Evolutionary conservation across 2,888 invertebrate species (phyloP).

Genomic region (Drosophila prolongata): DNA sequence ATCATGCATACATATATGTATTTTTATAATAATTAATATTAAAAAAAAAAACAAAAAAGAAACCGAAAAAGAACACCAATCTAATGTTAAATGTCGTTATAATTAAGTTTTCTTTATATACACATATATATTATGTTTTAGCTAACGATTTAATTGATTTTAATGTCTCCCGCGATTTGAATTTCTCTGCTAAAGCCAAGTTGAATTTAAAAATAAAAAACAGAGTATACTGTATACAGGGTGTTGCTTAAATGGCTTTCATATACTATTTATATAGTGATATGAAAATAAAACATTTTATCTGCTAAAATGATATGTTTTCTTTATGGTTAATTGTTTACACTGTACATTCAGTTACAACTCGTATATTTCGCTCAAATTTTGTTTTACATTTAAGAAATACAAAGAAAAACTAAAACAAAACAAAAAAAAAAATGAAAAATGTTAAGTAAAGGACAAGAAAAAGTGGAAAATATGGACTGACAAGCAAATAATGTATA

Average conservation of each 20-base stretch:
- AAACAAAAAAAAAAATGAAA: slow-evolving; percentile 22
- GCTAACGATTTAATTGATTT: slow-evolving; percentile 61
- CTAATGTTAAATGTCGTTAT: slow-evolving; percentile 77
- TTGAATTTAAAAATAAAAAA: slow-evolving; percentile 43
- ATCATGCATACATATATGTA: slow-evolving; percentile 64
- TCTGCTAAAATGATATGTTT: slow-evolving; percentile 44
- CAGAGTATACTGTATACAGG: slow-evolving; percentile 63
- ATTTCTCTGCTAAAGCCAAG: slow-evolving; percentile 50
- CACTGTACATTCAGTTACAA: slow-evolving; percentile 62
- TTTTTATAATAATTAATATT: slow-evolving; percentile 66
- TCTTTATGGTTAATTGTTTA: slow-evolving; percentile 56
- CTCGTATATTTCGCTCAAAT: slow-evolving; percentile 73
- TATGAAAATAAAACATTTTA: slow-evolving; percentile 36
- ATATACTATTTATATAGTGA: slow-evolving; percentile 25
- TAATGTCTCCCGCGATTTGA: slow-evolving; percentile 38
- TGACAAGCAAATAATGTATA: slow-evolving; percentile 74
- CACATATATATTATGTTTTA: slow-evolving; percentile 65
- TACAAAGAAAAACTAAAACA: slow-evolving; percentile 47
- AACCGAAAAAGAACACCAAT: slow-evolving; percentile 61
- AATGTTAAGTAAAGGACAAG: slow-evolving; percentile 35
- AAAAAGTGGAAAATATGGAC: slow-evolving; percentile 66
- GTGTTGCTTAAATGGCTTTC: slow-evolving; percentile 72
- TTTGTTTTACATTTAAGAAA: slow-evolving; percentile 61
- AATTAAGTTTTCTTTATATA: slow-evolving; percentile 70
- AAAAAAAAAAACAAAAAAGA: slow-evolving; percentile 38